These are phyloP conservation scores for Xerus inauris DNA, from an alignment of 2,113 vertebrate species.

Conservation along the genomic window DNA sequence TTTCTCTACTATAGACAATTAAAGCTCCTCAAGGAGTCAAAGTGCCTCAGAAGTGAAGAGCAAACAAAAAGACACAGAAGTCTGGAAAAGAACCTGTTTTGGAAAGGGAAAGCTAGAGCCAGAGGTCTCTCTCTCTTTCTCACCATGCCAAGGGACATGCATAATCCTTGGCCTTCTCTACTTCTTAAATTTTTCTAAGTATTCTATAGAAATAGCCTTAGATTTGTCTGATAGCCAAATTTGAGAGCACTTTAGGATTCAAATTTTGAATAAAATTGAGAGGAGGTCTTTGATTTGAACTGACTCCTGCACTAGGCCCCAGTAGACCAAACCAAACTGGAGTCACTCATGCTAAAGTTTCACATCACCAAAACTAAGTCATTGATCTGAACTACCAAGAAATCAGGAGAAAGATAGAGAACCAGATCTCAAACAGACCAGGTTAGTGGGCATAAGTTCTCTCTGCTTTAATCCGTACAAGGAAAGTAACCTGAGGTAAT, in stretches of 20 bases:
- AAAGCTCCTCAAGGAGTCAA: background rate
- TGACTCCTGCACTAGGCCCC: background rate
- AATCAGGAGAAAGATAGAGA: background rate
- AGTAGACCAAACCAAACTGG: no score
- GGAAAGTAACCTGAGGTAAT: background rate
- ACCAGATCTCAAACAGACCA: background rate
- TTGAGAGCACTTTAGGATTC: background rate
- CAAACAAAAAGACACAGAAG: background rate
- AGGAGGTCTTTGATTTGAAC: background rate
- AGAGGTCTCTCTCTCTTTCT: background rate
- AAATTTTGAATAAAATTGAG: background rate
- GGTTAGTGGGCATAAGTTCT: background rate
- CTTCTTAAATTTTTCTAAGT: background rate
- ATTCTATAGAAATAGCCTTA: background rate
- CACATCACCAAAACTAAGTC: background rate
- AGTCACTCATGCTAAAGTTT: no score
- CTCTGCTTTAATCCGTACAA: background rate
- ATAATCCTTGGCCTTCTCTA: background rate
- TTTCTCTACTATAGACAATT: background rate
- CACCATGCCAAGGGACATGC: fast-evolving
- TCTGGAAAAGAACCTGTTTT: background rate
- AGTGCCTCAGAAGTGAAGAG: background rate
- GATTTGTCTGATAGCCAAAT: background rate
- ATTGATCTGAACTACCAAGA: background rate
- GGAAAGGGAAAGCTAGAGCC: background rate